phyloP scores from a whole-genome alignment of 2,113 vertebrate species.

The Rutilus rutilus region DNA sequence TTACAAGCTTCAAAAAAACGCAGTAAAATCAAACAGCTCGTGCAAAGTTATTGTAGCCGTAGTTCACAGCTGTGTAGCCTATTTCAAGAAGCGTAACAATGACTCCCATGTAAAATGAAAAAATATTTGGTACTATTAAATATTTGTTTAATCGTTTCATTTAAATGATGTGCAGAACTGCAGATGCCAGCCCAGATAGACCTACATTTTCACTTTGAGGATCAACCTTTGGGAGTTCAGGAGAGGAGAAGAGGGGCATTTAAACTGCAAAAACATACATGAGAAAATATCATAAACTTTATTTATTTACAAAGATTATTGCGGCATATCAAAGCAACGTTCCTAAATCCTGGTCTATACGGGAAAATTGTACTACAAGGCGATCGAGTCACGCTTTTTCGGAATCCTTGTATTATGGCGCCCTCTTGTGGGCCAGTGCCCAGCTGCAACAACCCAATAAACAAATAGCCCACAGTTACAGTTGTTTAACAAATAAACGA shows the following conservation, averaged over 20 bases:
- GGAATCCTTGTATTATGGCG: slow-evolving; percentile 9
- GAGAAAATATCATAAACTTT: neutral
- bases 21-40: neutral
- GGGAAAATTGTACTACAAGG: neutral
- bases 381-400: neutral
- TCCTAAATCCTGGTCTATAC: neutral
- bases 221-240: neutral
- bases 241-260: neutral
- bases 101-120: neutral
- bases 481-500: neutral
- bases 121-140: neutral
- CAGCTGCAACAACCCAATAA: neutral
- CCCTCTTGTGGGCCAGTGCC: neutral
- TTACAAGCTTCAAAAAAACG: slow-evolving; percentile 19
- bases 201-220: neutral
- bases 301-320: neutral
- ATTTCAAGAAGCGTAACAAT: neutral
- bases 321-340: neutral
- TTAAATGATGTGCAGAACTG: too few species aligned
- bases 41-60: neutral
- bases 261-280: neutral
- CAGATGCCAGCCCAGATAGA: neutral
- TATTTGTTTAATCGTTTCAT: neutral
- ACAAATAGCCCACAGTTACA: neutral
- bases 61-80: neutral